A percentile compares a stretch with the other conserved stretches of the same genome.
These are phyloP conservation scores for Damaliscus lunatus DNA, from an alignment of 2,113 vertebrate species.

Conservation along the genomic window DNA sequence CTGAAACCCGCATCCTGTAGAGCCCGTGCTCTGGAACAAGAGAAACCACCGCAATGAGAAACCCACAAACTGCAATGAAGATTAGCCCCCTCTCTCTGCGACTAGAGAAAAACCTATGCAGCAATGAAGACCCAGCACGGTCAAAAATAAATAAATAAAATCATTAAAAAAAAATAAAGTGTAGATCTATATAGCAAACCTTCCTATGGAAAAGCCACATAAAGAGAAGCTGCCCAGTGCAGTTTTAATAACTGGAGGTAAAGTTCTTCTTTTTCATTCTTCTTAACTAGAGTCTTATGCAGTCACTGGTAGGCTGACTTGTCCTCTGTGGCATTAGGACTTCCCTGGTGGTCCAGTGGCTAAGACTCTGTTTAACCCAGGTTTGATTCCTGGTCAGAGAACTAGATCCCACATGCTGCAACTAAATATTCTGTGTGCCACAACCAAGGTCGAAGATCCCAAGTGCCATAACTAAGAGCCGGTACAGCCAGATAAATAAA, in stretches of 20 bases:
- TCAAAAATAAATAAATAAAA: background rate
- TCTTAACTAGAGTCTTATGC: background rate
- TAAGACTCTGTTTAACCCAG: background rate
- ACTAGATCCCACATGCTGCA: background rate
- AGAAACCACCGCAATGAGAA: background rate
- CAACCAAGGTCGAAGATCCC: background rate
- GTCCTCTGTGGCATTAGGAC: background rate
- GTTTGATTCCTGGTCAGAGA: background rate
- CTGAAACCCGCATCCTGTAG: background rate
- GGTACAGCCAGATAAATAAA: background rate
- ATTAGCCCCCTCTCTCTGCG: background rate
- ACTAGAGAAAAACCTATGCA: background rate
- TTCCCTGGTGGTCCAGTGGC: background rate
- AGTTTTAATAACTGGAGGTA: background rate
- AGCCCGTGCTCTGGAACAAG: background rate
- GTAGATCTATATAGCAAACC: background rate
- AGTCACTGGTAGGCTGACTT: background rate
- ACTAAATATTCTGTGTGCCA: background rate
- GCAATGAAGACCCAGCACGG: background rate
- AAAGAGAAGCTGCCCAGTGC: background rate
- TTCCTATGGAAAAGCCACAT: background rate
- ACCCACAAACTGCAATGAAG: background rate
- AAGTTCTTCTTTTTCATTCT: background rate
- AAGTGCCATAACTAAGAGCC: background rate
- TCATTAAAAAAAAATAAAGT: background rate